Conservation (phyloP, 2,888 invertebrate genomes). For the Cheilosia soror region DNA sequence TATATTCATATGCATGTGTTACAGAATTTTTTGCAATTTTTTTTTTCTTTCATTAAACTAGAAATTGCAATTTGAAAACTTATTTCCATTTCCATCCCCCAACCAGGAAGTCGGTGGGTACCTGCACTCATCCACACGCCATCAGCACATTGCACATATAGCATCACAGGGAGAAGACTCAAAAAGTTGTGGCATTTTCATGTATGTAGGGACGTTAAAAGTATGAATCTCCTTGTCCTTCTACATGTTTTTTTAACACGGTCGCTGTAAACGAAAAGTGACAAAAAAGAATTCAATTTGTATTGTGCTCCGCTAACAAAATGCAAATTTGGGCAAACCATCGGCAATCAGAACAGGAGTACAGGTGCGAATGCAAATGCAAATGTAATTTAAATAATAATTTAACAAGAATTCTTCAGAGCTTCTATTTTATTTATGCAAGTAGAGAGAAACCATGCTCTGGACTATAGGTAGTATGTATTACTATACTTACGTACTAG, state of each 20-base stretch:
- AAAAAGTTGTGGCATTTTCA: slow-evolving; percentile 67
- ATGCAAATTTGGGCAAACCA: slow-evolving; percentile 73
- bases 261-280: slow-evolving; percentile 61
- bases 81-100: slow-evolving; percentile 71
- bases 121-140: slow-evolving; percentile 50
- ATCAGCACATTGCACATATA: slow-evolving; percentile 21
- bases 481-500: not conserved
- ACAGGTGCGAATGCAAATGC: slow-evolving; percentile 74
- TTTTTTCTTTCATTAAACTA: slow-evolving; percentile 69
- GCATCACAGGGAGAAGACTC: slow-evolving; percentile 28
- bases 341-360: slow-evolving; percentile 71
- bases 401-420: slow-evolving; percentile 49
- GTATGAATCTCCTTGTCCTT: slow-evolving; percentile 60
- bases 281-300: slow-evolving; percentile 73
- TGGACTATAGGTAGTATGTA: not conserved
- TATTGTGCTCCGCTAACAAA: slow-evolving; percentile 74
- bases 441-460: not conserved
- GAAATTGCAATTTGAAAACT: slow-evolving; percentile 75
- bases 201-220: slow-evolving; percentile 57
- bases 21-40: slow-evolving; percentile 32
- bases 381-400: slow-evolving; percentile 72
- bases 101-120: slow-evolving; percentile 40
- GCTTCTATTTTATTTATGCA: slow-evolving; percentile 35
- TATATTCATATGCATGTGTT: slow-evolving; percentile 67
- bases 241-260: slow-evolving; percentile 60